Evolutionary conservation across 2,888 invertebrate genomes (phyloP), one percentile per base, ranked within the genome.

Genomic region (Axea sp.): DNA sequence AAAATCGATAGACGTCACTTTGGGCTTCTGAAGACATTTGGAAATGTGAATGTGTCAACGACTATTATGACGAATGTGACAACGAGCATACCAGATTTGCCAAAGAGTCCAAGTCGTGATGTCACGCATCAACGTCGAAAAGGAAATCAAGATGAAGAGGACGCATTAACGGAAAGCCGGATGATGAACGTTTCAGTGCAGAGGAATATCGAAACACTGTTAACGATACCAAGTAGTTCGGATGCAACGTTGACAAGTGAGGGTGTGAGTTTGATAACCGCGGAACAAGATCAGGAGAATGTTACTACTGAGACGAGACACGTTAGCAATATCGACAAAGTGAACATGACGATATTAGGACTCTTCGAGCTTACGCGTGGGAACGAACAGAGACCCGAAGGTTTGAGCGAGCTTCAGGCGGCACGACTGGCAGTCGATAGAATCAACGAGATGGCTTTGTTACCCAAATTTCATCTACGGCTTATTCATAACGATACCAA

Each of bases 401-500:
- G 95, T 0, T 88, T 90, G 4, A 93, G 93, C 62, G 95, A 95
- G 84, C 89, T 94, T 80, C 91, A 91, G 6, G 95, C 96, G 0
- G 96, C 96, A 0, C 90, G 90, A 81, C 89, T 96, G 80, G 96
- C 96, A 0, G 92, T 96, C 39, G 89, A 91, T 67, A 94, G 95
- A 80, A 92, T 96, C 82, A 96, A 96, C 88, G 88, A 90, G 59
- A 90, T 91, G 80, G 88, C 90, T 3, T 81, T 94, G 39, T 89
- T 96, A 53, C 92, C 93, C 0, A 94, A 93, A 37, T 95, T 95
- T 83, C 90, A 89, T 41, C 89, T 96, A 69, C 91, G 92, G 75
- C 90, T 96, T 74, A 90, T 95, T 81, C 92, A 93, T 78, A 96
- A 96, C 84, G 95, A 96, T 82, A 96, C 96, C 0, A 92, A 94